Conservation (phyloP, 2,888 invertebrate genomes). For the Thecophora atra region DNA sequence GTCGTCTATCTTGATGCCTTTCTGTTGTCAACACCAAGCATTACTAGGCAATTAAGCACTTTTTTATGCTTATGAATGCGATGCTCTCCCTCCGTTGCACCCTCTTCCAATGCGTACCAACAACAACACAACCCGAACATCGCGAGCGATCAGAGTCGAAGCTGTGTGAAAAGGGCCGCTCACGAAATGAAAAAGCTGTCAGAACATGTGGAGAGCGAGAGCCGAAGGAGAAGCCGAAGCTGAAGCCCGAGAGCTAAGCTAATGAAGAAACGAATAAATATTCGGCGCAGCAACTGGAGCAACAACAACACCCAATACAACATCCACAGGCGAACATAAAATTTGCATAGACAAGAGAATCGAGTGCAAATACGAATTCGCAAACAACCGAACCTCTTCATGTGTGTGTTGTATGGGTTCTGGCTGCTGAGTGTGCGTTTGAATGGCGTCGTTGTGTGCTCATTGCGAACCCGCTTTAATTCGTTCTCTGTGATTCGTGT, state of each 20-base stretch:
- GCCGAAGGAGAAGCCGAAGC: no score
- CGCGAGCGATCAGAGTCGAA: background rate
- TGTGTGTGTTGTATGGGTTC: background rate
- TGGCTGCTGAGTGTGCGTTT: background rate
- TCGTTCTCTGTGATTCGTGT: background rate
- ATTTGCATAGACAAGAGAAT: slow-evolving; percentile 39
- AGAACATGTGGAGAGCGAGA: background rate
- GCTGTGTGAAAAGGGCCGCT: slow-evolving; percentile 9
- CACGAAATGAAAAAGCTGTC: background rate
- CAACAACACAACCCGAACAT: no score
- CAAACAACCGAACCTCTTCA: background rate
- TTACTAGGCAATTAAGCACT: slow-evolving; percentile 56
- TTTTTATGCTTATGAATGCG: slow-evolving; percentile 49
- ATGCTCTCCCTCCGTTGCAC: background rate
- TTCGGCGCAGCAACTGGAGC: slow-evolving; percentile 5
- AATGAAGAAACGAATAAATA: slow-evolving; percentile 35
- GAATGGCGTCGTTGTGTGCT: background rate
- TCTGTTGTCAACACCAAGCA: slow-evolving; percentile 55
- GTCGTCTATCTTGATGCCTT: slow-evolving; percentile 48
- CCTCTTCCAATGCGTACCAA: no score
- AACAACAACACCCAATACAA: slow-evolving; percentile 18
- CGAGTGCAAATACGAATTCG: slow-evolving; percentile 21
- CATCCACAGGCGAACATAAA: slow-evolving; percentile 36
- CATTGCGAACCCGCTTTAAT: background rate
- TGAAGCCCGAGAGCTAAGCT: slow-evolving; percentile 6